Conservation (phyloP, 2,113 vertebrate species). For the Regulus satrapa region DNA sequence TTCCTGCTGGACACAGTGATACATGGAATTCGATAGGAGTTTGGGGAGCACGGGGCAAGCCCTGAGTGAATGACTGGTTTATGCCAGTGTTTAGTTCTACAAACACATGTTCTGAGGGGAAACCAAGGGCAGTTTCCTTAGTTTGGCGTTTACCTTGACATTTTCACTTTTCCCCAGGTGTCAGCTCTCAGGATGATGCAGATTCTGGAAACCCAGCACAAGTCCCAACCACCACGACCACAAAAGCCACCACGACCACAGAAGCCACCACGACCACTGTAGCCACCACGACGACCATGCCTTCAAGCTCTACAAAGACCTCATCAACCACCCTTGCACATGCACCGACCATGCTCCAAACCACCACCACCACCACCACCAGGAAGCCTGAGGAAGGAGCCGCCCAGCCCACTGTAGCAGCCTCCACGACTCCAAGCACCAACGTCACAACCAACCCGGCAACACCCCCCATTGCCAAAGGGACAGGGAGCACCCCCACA, state of each 20-base stretch:
- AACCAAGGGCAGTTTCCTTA: background rate
- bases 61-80: background rate
- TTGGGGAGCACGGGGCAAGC: background rate
- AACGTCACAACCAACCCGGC: no score
- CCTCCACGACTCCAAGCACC: rapidly evolving
- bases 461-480: no score
- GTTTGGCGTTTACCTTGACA: background rate
- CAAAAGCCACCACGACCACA: background rate
- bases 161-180: conserved; percentile 1
- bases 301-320: rapidly evolving
- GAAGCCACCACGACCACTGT: no score
- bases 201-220: rapidly evolving
- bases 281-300: rapidly evolving
- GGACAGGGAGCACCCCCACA: rapidly evolving
- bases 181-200: background rate
- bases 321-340: rapidly evolving
- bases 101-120: background rate
- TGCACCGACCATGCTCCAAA: rapidly evolving
- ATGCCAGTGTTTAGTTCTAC: background rate
- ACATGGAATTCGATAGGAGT: rapidly evolving
- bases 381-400: rapidly evolving
- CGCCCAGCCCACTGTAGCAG: rapidly evolving
- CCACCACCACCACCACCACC: rapidly evolving
- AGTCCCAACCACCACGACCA: rapidly evolving
- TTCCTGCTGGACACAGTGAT: background rate